Evolutionary conservation across 2,888 invertebrate species (phyloP), one percentile per base, ranked within the genome.

Genomic region (Scotopteryx bipunctaria): DNA sequence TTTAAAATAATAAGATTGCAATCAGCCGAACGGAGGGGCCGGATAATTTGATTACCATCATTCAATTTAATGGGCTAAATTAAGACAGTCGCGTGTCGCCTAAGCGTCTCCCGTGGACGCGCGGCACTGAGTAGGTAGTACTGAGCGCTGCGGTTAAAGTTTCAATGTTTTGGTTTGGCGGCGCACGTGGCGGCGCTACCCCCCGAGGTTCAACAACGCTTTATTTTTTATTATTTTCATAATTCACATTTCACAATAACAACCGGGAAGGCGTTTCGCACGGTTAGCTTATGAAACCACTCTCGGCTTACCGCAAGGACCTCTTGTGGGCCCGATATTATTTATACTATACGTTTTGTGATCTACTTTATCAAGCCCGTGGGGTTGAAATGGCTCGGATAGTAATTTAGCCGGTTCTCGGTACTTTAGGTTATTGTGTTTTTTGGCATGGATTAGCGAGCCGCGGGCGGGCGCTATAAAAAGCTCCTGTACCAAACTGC

Each of bases 141-240:
- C 51, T 62, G 61, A 59, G 66, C 63, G 63, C 66, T 68, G 85
- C 76, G 87, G 87, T 87, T 83, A 76, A 86, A 86, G 71, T 86
- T 65, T 86, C 89, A 89, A 89, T 89, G 86, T 89, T 90, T 86
- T 81, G 87, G 85, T 78, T 73, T 64, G 68, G 57, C 64, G 60
- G 21, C 21, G 41, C 35, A 35, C 35, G 35, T 19, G 53, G 29
- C 61, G 88, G 72, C 78, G 90, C 67, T 78, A 76, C 71, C 86
- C 84, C 86, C 87, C 77, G 76, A 76, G 62, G 79, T 69, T 71
- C 64, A 57, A 55, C 57, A 68, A 64, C 80, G 78, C 71, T 84
- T 81, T 81, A 86, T 83, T 89, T 89, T 89, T 89, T 89, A 90
- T 87, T 87, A 89, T 89, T 88, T 90, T 88, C 87, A 88, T 88